Conservation (phyloP, 2,797 vertebrate species). For the Mormyrops boulengeri region DNA sequence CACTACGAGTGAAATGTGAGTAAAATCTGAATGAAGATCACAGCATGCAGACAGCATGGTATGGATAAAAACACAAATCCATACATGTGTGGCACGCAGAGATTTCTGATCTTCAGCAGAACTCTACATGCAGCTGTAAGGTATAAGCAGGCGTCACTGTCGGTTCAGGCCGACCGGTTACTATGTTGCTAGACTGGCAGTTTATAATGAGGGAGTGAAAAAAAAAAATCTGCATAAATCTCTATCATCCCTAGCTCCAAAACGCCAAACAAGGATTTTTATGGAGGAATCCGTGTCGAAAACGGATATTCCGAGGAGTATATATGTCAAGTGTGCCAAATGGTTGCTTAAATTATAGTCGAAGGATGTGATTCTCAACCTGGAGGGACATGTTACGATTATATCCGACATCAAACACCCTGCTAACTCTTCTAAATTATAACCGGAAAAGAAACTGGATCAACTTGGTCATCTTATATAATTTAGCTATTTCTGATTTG, state of each 20-base stretch:
- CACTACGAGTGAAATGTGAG: background rate
- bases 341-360: background rate
- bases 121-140: background rate
- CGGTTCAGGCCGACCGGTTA: background rate
- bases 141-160: background rate
- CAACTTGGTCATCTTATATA: background rate
- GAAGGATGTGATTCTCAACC: background rate
- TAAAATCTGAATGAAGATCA: background rate
- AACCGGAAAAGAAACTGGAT: background rate
- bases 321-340: background rate
- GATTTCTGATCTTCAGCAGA: background rate
- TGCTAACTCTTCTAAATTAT: background rate
- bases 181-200: background rate
- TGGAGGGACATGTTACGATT: background rate
- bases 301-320: background rate
- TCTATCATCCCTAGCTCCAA: background rate
- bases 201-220: background rate
- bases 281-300: background rate
- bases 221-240: background rate
- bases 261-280: background rate
- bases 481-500: background rate
- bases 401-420: background rate
- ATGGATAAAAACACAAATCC: background rate
- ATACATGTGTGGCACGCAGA: background rate
- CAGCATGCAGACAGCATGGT: background rate